Percentiles rank a stretch among this genome's conserved stretches.
These are phyloP conservation scores for Margarornis squamiger DNA, from an alignment of 2,797 vertebrate genomes.

Conservation along the genomic window DNA sequence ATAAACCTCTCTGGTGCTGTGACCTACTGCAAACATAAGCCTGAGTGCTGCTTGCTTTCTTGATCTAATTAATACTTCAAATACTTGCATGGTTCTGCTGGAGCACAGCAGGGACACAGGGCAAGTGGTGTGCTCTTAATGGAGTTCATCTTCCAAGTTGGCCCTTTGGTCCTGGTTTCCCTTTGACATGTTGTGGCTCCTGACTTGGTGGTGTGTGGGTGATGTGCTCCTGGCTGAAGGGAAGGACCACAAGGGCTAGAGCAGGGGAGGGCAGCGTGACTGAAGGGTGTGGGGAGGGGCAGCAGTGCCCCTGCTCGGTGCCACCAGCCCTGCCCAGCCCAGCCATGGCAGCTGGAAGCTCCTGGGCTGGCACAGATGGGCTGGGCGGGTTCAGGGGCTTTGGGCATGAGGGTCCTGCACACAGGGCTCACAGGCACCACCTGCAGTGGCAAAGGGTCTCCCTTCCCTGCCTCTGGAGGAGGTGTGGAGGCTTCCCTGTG, in stretches of 20 bases:
- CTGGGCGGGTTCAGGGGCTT: not conserved
- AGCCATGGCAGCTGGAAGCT: not conserved
- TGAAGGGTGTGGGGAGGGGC: not conserved
- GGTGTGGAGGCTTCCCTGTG: rapidly evolving
- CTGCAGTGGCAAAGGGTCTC: rapidly evolving
- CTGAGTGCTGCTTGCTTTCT: not conserved
- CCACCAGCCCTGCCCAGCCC: not conserved
- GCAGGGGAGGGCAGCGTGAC: not conserved
- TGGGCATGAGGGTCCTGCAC: not conserved
- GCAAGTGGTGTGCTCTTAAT: not conserved
- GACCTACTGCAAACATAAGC: not conserved
- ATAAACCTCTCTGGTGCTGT: constrained; percentile 1
- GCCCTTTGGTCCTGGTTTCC: not conserved
- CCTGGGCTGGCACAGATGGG: not conserved
- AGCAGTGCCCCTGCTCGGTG: not conserved
- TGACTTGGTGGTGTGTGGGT: not conserved
- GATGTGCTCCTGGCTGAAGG: not conserved
- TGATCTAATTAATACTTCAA: not conserved
- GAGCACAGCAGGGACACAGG: not conserved
- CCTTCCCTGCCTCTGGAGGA: rapidly evolving
- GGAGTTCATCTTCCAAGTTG: not conserved
- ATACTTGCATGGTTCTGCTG: not conserved
- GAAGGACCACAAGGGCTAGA: not conserved
- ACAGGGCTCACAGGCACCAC: not conserved
- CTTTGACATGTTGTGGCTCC: not conserved